phyloP scores from a whole-genome alignment of 1,140 invertebrate genomes.

The Sarcophaga bullata region DNA sequence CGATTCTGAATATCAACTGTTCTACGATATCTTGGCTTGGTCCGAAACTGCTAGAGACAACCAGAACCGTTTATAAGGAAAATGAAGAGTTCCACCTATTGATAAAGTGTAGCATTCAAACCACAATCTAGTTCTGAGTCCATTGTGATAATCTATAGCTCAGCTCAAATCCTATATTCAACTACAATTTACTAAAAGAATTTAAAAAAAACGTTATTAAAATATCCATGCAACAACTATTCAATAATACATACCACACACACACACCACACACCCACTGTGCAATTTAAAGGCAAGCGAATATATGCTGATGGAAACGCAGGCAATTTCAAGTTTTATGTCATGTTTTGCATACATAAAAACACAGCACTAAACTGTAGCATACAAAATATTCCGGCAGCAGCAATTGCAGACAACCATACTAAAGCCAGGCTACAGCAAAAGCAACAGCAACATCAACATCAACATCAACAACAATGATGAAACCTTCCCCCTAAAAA shows the following conservation, averaged over 20 bases:
- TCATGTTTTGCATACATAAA: slow-evolving; percentile 2
- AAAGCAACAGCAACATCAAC: neutral
- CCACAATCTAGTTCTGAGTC: too few species aligned
- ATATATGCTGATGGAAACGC: neutral
- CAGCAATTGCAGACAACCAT: neutral
- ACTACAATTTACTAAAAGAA: neutral
- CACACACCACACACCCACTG: neutral
- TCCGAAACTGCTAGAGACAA: too few species aligned
- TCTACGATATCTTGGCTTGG: too few species aligned
- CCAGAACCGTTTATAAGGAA: too few species aligned
- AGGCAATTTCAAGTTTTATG: slow-evolving; percentile 15
- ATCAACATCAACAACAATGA: neutral
- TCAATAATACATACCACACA: too few species aligned
- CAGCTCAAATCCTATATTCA: too few species aligned
- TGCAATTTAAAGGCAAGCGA: neutral
- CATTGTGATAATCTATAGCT: too few species aligned
- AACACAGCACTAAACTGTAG: neutral
- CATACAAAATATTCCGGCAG: neutral
- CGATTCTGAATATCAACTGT: too few species aligned
- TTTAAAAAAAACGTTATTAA: neutral
- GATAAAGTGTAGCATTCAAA: too few species aligned
- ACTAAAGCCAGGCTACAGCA: neutral
- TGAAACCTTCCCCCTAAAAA: neutral
- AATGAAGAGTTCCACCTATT: too few species aligned
- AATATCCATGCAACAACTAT: too few species aligned